Evolutionary conservation across 2,888 invertebrate genomes (phyloP).

Genomic region (Xanthostigma xanthostigma): DNA sequence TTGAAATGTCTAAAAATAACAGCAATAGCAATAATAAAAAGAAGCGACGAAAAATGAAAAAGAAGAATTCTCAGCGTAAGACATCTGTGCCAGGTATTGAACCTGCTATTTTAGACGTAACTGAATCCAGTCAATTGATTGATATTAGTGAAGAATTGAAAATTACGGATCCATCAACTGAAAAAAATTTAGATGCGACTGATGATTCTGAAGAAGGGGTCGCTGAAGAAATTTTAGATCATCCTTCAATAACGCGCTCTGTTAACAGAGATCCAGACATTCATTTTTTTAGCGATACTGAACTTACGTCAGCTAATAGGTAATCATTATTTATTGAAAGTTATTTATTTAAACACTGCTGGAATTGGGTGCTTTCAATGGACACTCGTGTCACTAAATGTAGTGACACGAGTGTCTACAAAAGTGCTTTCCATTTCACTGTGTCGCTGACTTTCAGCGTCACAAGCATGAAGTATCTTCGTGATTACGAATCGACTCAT

Average conservation of each 20-base stretch:
- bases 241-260: slow-evolving; percentile 14
- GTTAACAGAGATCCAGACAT: slow-evolving; percentile 46
- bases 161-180: slow-evolving; percentile 23
- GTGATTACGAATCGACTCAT: too few relatives aligned
- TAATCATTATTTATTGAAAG: slow-evolving; percentile 21
- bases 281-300: slow-evolving; percentile 89
- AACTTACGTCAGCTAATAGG: slow-evolving; percentile 51
- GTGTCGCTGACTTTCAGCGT: too few relatives aligned
- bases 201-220: slow-evolving; percentile 25
- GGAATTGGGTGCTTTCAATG: too few relatives aligned
- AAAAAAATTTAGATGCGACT: slow-evolving; percentile 27
- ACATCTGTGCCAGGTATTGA: slow-evolving; percentile 36
- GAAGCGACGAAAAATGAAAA: slow-evolving; percentile 67
- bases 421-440: too few relatives aligned
- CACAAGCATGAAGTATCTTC: too few relatives aligned
- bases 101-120: not conserved
- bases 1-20: slow-evolving; percentile 23
- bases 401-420: too few relatives aligned
- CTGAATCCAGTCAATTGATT: not conserved
- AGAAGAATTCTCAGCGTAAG: slow-evolving; percentile 61
- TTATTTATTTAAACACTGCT: too few relatives aligned
- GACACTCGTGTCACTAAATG: too few relatives aligned
- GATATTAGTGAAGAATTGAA: slow-evolving; percentile 11
- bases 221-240: slow-evolving; percentile 2
- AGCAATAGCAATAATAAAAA: slow-evolving; percentile 33